phyloP scores from a whole-genome alignment of 2,888 invertebrate genomes.

The Epinotia ramella region DNA sequence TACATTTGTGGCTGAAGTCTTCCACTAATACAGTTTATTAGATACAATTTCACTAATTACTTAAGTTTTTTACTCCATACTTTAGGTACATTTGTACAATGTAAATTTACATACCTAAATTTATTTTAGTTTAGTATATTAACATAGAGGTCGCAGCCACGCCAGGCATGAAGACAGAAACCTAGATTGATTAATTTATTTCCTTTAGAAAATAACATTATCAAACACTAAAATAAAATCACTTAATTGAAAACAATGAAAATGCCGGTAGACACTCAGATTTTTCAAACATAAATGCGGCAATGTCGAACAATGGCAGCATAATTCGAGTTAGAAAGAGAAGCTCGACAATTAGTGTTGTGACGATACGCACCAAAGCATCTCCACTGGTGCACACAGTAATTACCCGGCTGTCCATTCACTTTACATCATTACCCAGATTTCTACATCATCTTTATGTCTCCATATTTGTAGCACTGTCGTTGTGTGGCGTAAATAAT shows the following conservation, averaged over 20 bases:
- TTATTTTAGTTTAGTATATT: too few relatives aligned
- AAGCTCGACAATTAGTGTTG: constrained; percentile 72
- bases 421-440: constrained; percentile 80
- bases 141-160: too few relatives aligned
- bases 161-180: too few relatives aligned
- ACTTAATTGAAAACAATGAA: constrained; percentile 45
- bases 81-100: too few relatives aligned
- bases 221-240: too few relatives aligned
- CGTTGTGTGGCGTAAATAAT: constrained; percentile 82
- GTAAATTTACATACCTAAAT: too few relatives aligned
- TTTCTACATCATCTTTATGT: constrained; percentile 79
- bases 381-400: constrained; percentile 66
- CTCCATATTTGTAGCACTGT: constrained; percentile 68
- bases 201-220: too few relatives aligned
- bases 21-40: too few relatives aligned
- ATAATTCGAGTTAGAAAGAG: constrained; percentile 40
- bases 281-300: constrained; percentile 37
- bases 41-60: too few relatives aligned
- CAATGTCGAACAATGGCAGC: constrained; percentile 16
- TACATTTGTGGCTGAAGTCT: too few relatives aligned
- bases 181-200: too few relatives aligned
- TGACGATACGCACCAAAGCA: constrained; percentile 77
- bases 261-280: not conserved
- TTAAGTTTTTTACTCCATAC: too few relatives aligned
- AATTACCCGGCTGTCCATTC: constrained; percentile 80